phyloP scores from a whole-genome alignment of 2,113 vertebrate genomes.

The Mobula hypostoma region DNA sequence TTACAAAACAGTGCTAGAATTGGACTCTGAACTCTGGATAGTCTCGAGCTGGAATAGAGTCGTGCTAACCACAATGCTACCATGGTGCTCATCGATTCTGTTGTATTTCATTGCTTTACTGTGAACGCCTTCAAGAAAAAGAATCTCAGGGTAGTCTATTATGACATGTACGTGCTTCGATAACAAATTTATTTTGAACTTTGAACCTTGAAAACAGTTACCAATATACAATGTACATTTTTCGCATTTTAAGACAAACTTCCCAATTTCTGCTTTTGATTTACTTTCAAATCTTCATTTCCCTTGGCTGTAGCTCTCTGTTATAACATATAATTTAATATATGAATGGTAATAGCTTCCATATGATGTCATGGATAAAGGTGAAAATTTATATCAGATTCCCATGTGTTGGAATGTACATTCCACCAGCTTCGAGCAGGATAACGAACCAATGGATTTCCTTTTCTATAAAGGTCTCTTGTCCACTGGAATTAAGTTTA shows the following conservation, averaged over 20 bases:
- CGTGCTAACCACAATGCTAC: too few relatives aligned
- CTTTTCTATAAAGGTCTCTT: background rate
- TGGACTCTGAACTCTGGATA: too few relatives aligned
- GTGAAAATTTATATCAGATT: background rate
- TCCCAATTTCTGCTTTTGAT: background rate
- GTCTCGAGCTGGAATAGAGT: too few relatives aligned
- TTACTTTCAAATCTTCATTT: background rate
- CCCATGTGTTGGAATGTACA: background rate
- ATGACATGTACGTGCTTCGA: too few relatives aligned
- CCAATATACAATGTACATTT: background rate
- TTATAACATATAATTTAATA: background rate
- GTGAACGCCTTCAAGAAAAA: too few relatives aligned
- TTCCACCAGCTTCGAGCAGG: background rate
- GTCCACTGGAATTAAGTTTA: background rate
- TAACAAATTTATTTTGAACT: too few relatives aligned
- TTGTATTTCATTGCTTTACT: too few relatives aligned
- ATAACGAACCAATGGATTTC: background rate
- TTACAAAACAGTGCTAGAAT: too few relatives aligned
- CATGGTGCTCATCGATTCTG: too few relatives aligned
- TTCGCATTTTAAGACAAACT: background rate
- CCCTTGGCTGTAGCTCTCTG: background rate
- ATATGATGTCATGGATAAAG: background rate
- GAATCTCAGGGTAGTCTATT: too few relatives aligned
- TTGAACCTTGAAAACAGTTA: background rate
- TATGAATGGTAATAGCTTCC: background rate